Evolutionary conservation across 2,113 vertebrate species (phyloP).

Genomic region (Glaucomys volans): DNA sequence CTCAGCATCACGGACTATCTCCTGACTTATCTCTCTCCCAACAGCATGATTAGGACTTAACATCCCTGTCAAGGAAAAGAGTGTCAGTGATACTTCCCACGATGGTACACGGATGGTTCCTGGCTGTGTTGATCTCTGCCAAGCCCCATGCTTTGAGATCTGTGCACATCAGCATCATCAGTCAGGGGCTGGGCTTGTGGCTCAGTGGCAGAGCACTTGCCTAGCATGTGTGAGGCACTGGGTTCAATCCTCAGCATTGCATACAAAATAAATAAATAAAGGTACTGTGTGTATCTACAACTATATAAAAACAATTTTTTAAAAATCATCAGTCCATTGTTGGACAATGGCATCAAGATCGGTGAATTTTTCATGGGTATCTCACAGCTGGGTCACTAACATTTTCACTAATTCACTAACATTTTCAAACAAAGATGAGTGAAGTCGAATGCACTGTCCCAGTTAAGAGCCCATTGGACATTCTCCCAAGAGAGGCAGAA

Average conservation of each 20-base stretch:
- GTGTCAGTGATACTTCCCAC: rapidly evolving
- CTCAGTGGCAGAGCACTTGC: too few species aligned
- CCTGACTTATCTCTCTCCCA: background rate
- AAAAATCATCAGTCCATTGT: background rate
- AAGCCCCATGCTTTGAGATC: background rate
- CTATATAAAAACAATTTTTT: too few species aligned
- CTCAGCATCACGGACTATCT: background rate
- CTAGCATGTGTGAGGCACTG: too few species aligned
- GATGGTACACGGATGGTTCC: background rate
- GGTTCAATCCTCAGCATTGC: too few species aligned
- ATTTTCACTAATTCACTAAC: background rate
- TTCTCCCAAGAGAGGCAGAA: background rate
- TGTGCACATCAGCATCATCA: background rate
- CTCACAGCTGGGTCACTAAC: background rate
- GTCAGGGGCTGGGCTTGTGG: too few species aligned
- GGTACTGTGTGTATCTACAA: too few species aligned
- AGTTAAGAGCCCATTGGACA: rapidly evolving
- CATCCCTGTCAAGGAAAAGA: background rate
- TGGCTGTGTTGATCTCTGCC: background rate
- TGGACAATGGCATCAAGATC: background rate
- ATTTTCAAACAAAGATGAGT: background rate
- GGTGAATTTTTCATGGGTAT: background rate
- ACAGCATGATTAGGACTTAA: background rate
- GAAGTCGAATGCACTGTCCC: background rate
- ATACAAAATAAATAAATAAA: too few species aligned